A percentile compares a stretch with the other conserved stretches of the same genome.
Evolutionary conservation across 2,888 invertebrate genomes (phyloP).

Genomic region (Micropterix aruncella): DNA sequence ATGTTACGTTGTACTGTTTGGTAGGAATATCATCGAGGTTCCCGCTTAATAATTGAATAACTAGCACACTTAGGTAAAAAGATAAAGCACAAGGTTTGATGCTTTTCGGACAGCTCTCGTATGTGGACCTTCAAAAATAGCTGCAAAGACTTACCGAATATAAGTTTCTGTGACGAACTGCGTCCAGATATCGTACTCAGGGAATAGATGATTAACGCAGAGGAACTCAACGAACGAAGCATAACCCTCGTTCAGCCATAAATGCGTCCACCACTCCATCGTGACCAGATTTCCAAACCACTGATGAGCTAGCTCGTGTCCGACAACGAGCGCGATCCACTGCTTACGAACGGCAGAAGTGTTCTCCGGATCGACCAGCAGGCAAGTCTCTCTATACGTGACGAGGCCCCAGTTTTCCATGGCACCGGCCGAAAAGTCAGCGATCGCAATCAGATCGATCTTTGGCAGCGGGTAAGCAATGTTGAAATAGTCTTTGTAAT

Average conservation of each 20-base stretch:
- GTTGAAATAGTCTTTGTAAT: slow-evolving; percentile 89
- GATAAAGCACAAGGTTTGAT: too few species aligned
- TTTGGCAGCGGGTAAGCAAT: slow-evolving; percentile 93
- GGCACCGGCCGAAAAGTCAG: slow-evolving; percentile 89
- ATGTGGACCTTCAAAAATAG: too few species aligned
- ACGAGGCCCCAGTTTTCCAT: slow-evolving; percentile 98
- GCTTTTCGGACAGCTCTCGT: too few species aligned
- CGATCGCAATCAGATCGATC: slow-evolving; percentile 91
- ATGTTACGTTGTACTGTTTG: too few species aligned
- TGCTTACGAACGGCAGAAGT: slow-evolving; percentile 76
- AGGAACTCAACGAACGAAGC: slow-evolving; percentile 93
- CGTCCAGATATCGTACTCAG: slow-evolving; percentile 94
- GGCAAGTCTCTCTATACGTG: slow-evolving; percentile 84
- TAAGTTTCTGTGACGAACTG: slow-evolving; percentile 88
- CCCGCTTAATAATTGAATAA: too few species aligned
- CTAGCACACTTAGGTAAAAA: too few species aligned
- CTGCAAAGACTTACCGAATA: slow-evolving; percentile 31
- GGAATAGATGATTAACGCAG: slow-evolving; percentile 84
- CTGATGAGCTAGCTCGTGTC: slow-evolving; percentile 92
- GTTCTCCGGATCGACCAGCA: slow-evolving; percentile 81
- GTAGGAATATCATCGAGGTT: too few species aligned
- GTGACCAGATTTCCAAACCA: slow-evolving; percentile 98
- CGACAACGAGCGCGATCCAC: slow-evolving; percentile 76
- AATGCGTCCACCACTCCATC: slow-evolving; percentile 97
- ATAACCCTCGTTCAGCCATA: slow-evolving; percentile 94